Percentiles rank a stretch among this genome's conserved stretches.
Conservation (phyloP, 2,113 vertebrate genomes). For the Theristicus caerulescens region DNA sequence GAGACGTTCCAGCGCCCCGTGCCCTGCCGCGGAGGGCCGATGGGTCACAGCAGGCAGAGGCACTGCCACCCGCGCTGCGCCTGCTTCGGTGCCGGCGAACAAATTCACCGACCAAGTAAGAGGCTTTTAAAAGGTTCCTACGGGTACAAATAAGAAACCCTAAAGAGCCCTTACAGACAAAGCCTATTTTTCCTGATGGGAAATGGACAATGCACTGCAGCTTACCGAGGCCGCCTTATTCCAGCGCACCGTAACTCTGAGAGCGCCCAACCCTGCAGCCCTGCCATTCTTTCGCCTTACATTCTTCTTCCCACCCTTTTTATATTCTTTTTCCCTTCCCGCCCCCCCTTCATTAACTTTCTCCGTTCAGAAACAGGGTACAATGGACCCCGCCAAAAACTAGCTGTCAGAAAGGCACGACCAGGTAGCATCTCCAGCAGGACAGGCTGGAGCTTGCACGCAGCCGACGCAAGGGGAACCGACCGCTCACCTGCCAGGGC, state of each 20-base stretch:
- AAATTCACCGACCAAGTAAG: neutral
- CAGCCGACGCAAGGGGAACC: too few relatives aligned
- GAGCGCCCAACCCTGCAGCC: neutral
- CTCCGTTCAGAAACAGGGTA: neutral
- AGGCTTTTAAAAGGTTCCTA: neutral
- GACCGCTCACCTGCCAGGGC: fast-evolving
- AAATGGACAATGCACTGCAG: neutral
- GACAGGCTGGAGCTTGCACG: neutral
- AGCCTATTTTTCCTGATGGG: neutral
- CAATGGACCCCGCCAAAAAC: fast-evolving
- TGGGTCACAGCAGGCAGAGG: fast-evolving
- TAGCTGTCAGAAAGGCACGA: fast-evolving
- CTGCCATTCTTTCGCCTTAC: neutral
- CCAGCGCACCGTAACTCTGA: fast-evolving
- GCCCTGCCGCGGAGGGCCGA: neutral
- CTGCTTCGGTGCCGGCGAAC: fast-evolving
- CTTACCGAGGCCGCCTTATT: neutral
- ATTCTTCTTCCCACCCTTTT: neutral
- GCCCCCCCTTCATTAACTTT: neutral
- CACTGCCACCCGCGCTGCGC: neutral
- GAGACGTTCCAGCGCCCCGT: fast-evolving
- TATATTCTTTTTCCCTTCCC: too few relatives aligned
- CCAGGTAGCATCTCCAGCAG: neutral
- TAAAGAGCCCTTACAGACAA: neutral
- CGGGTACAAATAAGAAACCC: neutral